A percentile compares a stretch with the other conserved stretches of the same genome.
These are phyloP conservation scores for Xylota sylvarum DNA, from an alignment of 2,888 invertebrate species.

Conservation along the genomic window DNA sequence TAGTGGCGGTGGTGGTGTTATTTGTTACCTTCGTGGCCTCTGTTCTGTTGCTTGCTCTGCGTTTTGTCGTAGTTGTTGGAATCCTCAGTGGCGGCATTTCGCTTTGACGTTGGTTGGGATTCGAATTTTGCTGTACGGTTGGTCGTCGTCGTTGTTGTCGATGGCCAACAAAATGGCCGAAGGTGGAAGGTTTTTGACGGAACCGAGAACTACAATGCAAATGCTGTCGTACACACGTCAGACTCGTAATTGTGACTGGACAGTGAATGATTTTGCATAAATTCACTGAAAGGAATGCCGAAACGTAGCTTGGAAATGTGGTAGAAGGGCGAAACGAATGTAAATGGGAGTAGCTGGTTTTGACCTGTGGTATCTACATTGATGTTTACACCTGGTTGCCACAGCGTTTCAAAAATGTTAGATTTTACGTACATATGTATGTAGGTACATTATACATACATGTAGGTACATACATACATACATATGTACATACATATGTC, in stretches of 20 bases:
- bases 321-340: background rate
- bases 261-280: constrained; percentile 73
- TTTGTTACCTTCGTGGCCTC: constrained; percentile 58
- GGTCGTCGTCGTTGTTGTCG: constrained; percentile 64
- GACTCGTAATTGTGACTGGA: constrained; percentile 66
- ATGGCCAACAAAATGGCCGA: constrained; percentile 76
- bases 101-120: constrained; percentile 72
- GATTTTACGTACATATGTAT: background rate
- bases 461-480: background rate
- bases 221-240: constrained; percentile 57
- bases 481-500: background rate
- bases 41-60: constrained; percentile 36
- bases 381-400: background rate
- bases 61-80: constrained; percentile 43
- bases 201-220: constrained; percentile 57
- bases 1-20: constrained; percentile 24
- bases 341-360: constrained; percentile 15
- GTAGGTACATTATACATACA: background rate
- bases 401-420: no score
- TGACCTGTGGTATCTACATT: background rate
- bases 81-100: constrained; percentile 68
- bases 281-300: constrained; percentile 51
- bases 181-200: constrained; percentile 61
- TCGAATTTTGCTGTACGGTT: constrained; percentile 75
- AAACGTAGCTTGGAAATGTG: constrained; percentile 43